Conservation (phyloP, 2,113 vertebrate species). For the Bucco capensis region DNA sequence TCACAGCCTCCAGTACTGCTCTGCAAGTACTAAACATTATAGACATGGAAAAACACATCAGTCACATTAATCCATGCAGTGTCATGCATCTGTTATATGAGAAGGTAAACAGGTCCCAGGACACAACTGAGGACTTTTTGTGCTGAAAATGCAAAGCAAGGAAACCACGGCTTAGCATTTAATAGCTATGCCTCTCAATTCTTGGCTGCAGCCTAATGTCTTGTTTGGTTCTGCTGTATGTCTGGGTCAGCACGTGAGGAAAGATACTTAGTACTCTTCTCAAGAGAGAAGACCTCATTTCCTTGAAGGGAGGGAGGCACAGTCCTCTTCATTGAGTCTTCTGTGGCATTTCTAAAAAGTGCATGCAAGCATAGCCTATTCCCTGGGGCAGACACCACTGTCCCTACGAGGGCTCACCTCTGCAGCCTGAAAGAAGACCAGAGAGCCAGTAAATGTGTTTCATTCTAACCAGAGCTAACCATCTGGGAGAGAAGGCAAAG, state of each 20-base stretch:
- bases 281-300: neutral
- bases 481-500: neutral
- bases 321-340: accelerated
- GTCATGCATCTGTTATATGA: neutral
- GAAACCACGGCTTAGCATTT: neutral
- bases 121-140: neutral
- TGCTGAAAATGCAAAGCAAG: neutral
- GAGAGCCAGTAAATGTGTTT: neutral
- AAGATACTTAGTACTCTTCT: neutral
- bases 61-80: neutral
- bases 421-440: neutral
- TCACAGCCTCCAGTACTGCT: neutral
- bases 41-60: neutral
- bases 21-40: neutral
- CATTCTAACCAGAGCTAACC: neutral
- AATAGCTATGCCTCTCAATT: neutral
- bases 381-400: neutral
- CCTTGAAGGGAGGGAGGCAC: neutral
- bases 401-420: neutral
- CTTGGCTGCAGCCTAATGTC: neutral
- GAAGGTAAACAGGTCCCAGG: neutral
- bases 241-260: neutral
- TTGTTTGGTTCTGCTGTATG: neutral
- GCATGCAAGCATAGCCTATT: neutral
- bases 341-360: neutral